phyloP scores from a whole-genome alignment of 2,113 vertebrate genomes.

The Chaetorhynchus papuensis region DNA sequence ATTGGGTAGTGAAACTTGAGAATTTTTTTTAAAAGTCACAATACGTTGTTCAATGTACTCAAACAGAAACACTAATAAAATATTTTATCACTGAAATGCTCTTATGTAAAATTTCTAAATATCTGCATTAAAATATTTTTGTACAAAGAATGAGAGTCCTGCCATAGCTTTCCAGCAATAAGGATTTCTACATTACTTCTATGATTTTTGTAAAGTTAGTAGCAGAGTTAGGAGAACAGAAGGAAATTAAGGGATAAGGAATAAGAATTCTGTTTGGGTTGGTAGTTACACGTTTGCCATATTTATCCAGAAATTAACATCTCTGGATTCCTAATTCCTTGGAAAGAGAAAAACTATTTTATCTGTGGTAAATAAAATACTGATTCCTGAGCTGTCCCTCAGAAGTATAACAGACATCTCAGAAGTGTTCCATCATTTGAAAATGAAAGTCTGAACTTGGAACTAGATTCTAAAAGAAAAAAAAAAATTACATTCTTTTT shows the following conservation, averaged over 20 bases:
- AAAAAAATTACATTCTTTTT: not conserved
- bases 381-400: not conserved
- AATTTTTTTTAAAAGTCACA: not conserved
- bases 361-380: not conserved
- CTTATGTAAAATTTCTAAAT: constrained; percentile 25
- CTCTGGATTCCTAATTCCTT: not conserved
- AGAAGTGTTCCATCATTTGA: constrained; percentile 28
- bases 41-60: not conserved
- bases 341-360: not conserved
- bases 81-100: constrained; percentile 52
- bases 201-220: not conserved
- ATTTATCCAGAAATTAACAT: not conserved
- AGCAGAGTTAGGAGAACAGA: not conserved
- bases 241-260: not conserved
- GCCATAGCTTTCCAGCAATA: constrained; percentile 29
- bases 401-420: not conserved
- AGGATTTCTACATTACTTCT: not conserved
- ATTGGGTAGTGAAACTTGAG: not conserved
- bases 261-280: not conserved
- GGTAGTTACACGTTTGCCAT: not conserved
- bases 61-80: constrained; percentile 41
- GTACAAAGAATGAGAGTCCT: not conserved
- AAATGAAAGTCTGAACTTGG: constrained; percentile 44
- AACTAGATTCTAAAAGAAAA: not conserved
- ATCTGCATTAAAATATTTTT: constrained; percentile 36